Evolutionary conservation across 2,888 invertebrate genomes (phyloP).

Genomic region (Drosophila testacea): DNA sequence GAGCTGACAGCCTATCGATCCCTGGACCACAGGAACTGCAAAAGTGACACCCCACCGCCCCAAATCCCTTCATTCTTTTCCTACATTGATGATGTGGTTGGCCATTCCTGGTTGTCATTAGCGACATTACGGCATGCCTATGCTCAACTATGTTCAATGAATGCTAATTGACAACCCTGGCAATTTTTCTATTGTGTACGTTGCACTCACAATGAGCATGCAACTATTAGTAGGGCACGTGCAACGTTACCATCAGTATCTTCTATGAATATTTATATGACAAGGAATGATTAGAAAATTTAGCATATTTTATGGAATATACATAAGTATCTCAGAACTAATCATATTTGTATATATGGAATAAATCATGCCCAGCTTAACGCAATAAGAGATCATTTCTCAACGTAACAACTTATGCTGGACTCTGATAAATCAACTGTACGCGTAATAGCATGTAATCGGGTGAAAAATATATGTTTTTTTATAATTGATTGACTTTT

Average conservation of each 20-base stretch:
- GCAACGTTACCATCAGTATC: no score
- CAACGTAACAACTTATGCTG: neutral
- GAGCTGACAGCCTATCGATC: constrained; percentile 33
- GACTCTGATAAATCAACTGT: neutral
- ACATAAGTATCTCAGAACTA: no score
- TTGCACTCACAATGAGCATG: neutral
- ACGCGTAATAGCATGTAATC: constrained; percentile 4
- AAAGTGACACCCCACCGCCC: constrained; percentile 3
- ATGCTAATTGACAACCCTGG: constrained; percentile 55
- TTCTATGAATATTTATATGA: neutral
- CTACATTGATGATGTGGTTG: constrained; percentile 36
- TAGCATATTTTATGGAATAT: no score
- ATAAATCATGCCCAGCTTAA: neutral
- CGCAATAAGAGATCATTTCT: constrained; percentile 7
- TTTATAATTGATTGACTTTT: constrained; percentile 10
- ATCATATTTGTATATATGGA: neutral
- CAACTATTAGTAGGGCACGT: neutral
- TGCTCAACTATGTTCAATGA: constrained; percentile 45
- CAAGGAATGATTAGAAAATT: no score
- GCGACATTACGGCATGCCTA: constrained; percentile 63
- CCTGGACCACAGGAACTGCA: constrained; percentile 16
- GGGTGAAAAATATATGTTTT: constrained; percentile 4
- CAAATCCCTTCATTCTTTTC: neutral
- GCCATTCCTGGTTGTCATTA: constrained; percentile 54
- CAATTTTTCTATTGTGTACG: constrained; percentile 26